Evolutionary conservation across 2,113 vertebrate species (phyloP).

Genomic region (Chloroceryle aenea): DNA sequence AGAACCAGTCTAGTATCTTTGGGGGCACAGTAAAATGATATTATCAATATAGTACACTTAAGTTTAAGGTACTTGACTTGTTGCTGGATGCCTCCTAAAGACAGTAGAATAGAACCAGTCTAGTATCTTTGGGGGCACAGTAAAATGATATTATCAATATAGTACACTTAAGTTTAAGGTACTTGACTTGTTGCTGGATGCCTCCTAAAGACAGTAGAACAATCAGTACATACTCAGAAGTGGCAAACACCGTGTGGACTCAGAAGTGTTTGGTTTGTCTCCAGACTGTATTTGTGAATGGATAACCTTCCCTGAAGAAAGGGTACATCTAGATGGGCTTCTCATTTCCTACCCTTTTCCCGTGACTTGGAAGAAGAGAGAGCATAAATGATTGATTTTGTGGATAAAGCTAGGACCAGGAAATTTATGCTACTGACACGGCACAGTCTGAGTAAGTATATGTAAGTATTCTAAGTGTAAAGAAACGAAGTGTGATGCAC

Average conservation of each 20-base stretch:
- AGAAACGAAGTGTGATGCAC: neutral
- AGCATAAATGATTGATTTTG: neutral
- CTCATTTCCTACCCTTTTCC: neutral
- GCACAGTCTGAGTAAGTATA: neutral
- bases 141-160: neutral
- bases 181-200: neutral
- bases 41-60: neutral
- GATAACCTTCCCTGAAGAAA: neutral
- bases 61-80: neutral
- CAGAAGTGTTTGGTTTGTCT: neutral
- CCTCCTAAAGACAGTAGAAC: neutral
- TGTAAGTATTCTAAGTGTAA: neutral
- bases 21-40: neutral
- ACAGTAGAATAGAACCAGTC: neutral
- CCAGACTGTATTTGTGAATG: neutral
- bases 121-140: neutral
- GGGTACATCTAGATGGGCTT: neutral
- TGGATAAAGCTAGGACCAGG: neutral
- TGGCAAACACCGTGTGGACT: neutral
- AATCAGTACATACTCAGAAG: neutral
- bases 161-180: neutral
- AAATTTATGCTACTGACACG: neutral
- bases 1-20: neutral
- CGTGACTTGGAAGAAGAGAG: neutral
- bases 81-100: neutral